Evolutionary conservation across 2,888 invertebrate species (phyloP), one percentile per base, ranked within the genome.

Genomic region (Villa cingulata): DNA sequence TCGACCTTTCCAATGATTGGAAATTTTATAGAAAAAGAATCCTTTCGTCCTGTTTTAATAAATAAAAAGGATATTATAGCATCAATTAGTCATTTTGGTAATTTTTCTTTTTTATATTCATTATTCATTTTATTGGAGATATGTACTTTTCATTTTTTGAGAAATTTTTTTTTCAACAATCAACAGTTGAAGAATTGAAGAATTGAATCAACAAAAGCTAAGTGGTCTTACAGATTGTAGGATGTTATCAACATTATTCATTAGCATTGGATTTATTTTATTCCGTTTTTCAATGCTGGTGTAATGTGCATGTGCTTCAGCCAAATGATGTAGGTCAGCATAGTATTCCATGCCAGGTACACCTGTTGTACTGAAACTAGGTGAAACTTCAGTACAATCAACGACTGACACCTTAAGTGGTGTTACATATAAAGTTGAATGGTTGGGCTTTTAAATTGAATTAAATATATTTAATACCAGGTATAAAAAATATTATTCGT

Each of bases 351-450:
- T 67, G 48, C 66, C 68, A 0, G 62, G 48, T 14, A 68, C 59
- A 15, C 66, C 68, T 4, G 64, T 55, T 0, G 75, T 73, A 45
- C 69, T 74, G 55, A 86, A 84, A 53, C 80, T 78, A 12, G 79
- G 76, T 41, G 81, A 80, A 36, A 85, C 78, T 63, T 91, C 90
- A 1, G 83, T 81, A 56, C 84, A 83, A 52, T 81, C 79, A 39
- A 89, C 74, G 10, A 81, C 70, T 4, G 72, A 65, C 0, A 85
- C 76, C 52, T 75, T 74, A n/a, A 79, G 71, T 0, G 87, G 86
- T 0, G 81, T 86, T 4, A 82, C 78, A 49, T 71, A 58, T 1
- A 78, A 59, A 2, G 70, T 70, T 2, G 67, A 68, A 51, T 67
- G 64, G 50, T 64, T 64, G 2, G 70, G 70, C 58, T 65, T 41